Evolutionary conservation across 2,113 vertebrate genomes (phyloP).

Genomic region (Gambusia affinis): DNA sequence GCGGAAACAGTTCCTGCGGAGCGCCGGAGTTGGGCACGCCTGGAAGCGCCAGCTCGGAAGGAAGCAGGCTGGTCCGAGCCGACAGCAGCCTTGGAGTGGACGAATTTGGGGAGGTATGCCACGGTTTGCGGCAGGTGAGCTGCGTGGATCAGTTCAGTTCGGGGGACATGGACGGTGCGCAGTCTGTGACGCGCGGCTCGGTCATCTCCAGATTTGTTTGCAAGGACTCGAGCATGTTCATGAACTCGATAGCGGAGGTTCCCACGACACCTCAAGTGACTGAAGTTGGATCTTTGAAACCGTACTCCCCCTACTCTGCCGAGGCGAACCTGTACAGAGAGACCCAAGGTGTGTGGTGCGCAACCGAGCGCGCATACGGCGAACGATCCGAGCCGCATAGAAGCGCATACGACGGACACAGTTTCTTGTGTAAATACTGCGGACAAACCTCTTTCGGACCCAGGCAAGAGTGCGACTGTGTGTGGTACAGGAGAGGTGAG

Average conservation of each 20-base stretch:
- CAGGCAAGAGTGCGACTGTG: conserved; percentile 53
- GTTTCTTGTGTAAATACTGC: conserved; percentile 60
- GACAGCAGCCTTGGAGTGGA: conserved; percentile 2
- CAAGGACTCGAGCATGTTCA: conserved; percentile 58
- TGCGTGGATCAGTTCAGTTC: conserved; percentile 67
- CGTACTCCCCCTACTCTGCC: conserved; percentile 10
- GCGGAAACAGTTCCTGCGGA: conserved; percentile 11
- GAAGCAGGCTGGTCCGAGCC: not conserved
- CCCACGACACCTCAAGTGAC: conserved; percentile 35
- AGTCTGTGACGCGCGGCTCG: conserved; percentile 36
- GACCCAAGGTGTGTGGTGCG: conserved; percentile 45
- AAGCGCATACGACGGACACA: conserved; percentile 9
- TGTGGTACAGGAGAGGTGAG: conserved; percentile 46
- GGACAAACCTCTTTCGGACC: conserved; percentile 32
- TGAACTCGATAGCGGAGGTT: conserved; percentile 22
- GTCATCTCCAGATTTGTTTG: conserved; percentile 47
- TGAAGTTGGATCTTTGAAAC: conserved; percentile 31
- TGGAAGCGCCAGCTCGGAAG: conserved; percentile 17
- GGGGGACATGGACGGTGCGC: conserved; percentile 41
- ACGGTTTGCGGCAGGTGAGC: conserved; percentile 55
- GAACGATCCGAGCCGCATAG: conserved; percentile 32
- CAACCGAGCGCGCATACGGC: conserved; percentile 40
- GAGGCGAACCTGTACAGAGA: conserved; percentile 35
- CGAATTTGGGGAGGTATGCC: conserved; percentile 55
- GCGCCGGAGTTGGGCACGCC: conserved; percentile 21